Percentiles rank a stretch among this genome's conserved stretches.
Conservation (phyloP, 2,113 vertebrate species). For the Thalassoma bifasciatum region DNA sequence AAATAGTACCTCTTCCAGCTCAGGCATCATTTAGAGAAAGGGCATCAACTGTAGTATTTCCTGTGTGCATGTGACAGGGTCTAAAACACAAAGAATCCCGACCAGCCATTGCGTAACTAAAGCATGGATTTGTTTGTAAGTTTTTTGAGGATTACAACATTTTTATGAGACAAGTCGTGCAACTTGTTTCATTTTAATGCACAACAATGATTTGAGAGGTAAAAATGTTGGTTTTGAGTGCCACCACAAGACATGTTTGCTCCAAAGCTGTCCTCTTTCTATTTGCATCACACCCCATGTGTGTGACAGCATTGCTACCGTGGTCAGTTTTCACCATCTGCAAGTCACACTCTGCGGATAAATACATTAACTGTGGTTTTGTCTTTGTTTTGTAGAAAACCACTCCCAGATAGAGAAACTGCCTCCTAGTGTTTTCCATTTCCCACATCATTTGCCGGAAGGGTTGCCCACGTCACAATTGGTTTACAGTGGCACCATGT, state of each 20-base stretch:
- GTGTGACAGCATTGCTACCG: slow-evolving; percentile 16
- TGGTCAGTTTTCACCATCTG: slow-evolving; percentile 31
- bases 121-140: no score
- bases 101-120: no score
- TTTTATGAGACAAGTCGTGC: no score
- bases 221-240: not conserved
- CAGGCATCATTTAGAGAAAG: no score
- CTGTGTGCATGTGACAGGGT: no score
- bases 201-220: not conserved
- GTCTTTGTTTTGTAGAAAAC: slow-evolving; percentile 45
- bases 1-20: no score
- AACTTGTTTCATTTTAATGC: not conserved
- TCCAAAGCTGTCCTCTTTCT: not conserved
- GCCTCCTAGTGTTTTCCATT: slow-evolving; percentile 17
- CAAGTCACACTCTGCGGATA: slow-evolving; percentile 43
- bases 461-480: slow-evolving; percentile 42
- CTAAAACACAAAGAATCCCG: no score
- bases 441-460: slow-evolving; percentile 61
- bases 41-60: no score
- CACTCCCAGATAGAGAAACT: slow-evolving; percentile 43
- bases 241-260: slow-evolving; percentile 39
- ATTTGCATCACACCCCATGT: slow-evolving; percentile 59
- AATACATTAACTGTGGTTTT: slow-evolving; percentile 26
- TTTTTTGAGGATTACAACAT: no score
- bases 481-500: slow-evolving; percentile 22